A percentile compares a stretch with the other conserved stretches of the same genome.
Evolutionary conservation across 2,113 vertebrate species (phyloP).

Genomic region (Empidonax traillii): DNA sequence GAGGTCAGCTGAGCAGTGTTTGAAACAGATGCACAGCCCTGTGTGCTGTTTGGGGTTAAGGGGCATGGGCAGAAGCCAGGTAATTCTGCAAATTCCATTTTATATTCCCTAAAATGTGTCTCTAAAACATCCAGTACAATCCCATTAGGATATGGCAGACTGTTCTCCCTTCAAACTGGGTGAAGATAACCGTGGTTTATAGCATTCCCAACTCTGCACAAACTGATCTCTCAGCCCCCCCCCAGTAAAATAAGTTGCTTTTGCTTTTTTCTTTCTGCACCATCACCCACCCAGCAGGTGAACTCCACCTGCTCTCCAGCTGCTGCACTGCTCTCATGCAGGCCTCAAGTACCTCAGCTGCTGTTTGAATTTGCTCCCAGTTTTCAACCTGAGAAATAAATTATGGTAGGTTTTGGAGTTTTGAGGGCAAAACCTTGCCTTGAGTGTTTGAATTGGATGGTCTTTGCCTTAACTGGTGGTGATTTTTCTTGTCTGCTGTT

Average conservation of each 20-base stretch:
- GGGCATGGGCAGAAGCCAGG: neutral
- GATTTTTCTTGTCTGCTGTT: neutral
- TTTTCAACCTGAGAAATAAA: neutral
- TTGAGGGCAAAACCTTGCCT: neutral
- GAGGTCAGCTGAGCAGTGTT: neutral
- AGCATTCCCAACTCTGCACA: neutral
- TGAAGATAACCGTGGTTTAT: neutral
- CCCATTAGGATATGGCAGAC: neutral
- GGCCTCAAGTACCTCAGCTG: rapidly evolving
- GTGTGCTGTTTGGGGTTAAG: neutral
- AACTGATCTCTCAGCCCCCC: neutral
- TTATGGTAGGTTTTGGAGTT: rapidly evolving
- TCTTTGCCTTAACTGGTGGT: neutral
- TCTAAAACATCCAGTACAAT: neutral
- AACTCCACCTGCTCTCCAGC: neutral
- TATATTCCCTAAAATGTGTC: neutral
- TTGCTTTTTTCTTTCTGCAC: neutral
- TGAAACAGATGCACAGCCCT: neutral
- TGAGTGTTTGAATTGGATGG: neutral
- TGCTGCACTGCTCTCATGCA: neutral
- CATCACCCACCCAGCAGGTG: neutral
- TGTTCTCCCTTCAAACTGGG: neutral
- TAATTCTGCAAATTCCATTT: neutral
- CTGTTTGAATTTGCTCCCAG: neutral
- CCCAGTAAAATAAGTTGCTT: neutral